Conservation (phyloP, 1,140 invertebrate genomes). For the Papilio polyxenes region DNA sequence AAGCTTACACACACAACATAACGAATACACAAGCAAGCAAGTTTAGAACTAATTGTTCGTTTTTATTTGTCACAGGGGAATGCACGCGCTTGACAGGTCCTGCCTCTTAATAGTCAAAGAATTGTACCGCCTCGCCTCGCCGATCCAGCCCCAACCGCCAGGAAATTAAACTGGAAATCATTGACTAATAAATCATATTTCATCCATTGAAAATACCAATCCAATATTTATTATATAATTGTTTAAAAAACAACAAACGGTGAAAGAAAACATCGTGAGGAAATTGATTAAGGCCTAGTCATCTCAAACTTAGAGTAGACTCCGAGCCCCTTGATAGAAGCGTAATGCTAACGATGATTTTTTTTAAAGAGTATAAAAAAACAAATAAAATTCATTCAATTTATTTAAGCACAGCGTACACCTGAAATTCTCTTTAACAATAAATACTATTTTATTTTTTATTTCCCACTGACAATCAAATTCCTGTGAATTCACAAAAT, state of each 20-base stretch:
- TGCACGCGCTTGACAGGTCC: background rate
- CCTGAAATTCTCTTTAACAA: background rate
- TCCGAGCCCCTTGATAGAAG: background rate
- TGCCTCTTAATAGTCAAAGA: background rate
- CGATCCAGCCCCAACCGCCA: background rate
- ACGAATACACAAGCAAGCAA: background rate
- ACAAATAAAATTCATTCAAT: background rate
- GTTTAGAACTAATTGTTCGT: background rate
- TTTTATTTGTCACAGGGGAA: background rate
- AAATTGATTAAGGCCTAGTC: background rate
- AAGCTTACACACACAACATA: no score
- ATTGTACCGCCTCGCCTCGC: background rate
- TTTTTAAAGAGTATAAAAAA: background rate
- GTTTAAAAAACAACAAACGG: background rate
- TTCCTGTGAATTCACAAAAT: background rate
- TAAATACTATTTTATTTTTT: background rate
- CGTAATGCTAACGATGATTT: no score
- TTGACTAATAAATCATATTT: conserved; percentile 12
- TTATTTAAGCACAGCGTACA: background rate
- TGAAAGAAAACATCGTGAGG: no score
- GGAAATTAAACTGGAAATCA: conserved; percentile 17
- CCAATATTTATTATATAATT: background rate
- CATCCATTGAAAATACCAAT: background rate
- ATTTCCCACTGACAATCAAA: no score
- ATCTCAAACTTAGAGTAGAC: background rate